phyloP scores from a whole-genome alignment of 1,140 invertebrate genomes.

The Vollenhovia emeryi region DNA sequence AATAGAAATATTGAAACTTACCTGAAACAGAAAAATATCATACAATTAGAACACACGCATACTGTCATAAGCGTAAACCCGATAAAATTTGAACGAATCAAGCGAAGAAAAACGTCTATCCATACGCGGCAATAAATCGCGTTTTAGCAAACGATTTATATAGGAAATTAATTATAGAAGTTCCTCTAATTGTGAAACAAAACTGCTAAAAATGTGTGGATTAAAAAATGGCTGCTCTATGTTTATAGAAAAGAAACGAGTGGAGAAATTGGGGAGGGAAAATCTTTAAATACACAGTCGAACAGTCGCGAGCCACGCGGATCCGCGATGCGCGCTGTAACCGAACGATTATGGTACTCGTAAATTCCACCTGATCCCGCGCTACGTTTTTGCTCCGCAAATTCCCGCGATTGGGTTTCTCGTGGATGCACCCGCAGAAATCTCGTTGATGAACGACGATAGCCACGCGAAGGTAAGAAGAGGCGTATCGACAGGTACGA shows the following conservation, averaged over 20 bases:
- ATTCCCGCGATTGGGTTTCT: neutral
- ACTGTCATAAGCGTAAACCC: neutral
- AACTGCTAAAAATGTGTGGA: neutral
- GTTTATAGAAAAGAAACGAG: neutral
- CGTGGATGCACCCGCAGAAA: conserved; percentile 16
- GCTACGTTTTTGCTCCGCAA: conserved; percentile 19
- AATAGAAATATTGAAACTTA: conserved; percentile 4
- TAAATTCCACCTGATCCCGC: conserved; percentile 46
- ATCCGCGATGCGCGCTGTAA: conserved; percentile 19
- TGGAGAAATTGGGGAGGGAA: neutral
- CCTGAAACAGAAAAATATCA: conserved; percentile 32
- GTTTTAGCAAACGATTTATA: neutral
- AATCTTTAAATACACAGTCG: neutral
- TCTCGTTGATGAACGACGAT: conserved; percentile 34
- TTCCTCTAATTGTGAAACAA: neutral
- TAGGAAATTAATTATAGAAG: neutral
- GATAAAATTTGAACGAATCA: neutral
- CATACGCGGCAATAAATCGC: neutral
- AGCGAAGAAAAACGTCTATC: neutral
- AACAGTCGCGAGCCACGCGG: neutral
- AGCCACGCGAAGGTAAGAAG: conserved; percentile 15
- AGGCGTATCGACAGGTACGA: conserved; percentile 34
- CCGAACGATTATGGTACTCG: conserved; percentile 21
- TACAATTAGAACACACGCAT: neutral
- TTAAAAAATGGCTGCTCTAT: neutral